Percentiles rank a stretch among this genome's conserved stretches.
phyloP scores from a whole-genome alignment of 2,888 invertebrate genomes.

The Odontocolon sp. region DNA sequence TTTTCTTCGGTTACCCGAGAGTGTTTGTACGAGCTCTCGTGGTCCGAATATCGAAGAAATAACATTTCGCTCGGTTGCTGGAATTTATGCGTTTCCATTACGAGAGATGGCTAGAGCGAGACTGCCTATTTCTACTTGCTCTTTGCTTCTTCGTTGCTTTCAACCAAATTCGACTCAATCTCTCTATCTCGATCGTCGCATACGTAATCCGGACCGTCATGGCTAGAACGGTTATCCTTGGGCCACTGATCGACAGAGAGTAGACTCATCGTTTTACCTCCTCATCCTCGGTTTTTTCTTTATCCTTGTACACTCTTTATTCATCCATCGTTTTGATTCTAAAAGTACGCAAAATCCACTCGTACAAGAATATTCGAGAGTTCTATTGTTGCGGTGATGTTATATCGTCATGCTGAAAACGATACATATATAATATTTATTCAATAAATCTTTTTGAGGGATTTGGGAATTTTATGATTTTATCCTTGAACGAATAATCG shows the following conservation, averaged over 20 bases:
- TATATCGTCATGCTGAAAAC: too few relatives aligned
- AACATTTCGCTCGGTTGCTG: constrained; percentile 23
- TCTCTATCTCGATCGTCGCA: neutral
- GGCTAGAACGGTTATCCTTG: constrained; percentile 8
- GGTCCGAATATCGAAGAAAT: constrained; percentile 50
- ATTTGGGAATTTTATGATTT: neutral
- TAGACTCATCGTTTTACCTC: neutral
- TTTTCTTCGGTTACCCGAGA: constrained; percentile 3
- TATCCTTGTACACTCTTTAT: neutral
- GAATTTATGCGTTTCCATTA: constrained; percentile 54
- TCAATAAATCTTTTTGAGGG: too few relatives aligned
- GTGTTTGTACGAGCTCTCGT: neutral
- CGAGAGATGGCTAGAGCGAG: neutral
- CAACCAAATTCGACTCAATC: neutral
- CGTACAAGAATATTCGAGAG: too few relatives aligned
- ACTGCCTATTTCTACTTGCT: neutral
- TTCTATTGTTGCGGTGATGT: too few relatives aligned
- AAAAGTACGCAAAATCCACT: neutral
- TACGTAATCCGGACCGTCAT: neutral
- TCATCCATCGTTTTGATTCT: neutral
- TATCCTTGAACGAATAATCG: neutral
- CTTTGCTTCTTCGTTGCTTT: neutral
- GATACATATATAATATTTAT: too few relatives aligned
- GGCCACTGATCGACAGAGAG: constrained; percentile 21
- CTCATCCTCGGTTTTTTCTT: neutral